Base-by-base conservation (phyloP, 2,113 vertebrate genomes). In the Dermatemys mawii region DNA sequence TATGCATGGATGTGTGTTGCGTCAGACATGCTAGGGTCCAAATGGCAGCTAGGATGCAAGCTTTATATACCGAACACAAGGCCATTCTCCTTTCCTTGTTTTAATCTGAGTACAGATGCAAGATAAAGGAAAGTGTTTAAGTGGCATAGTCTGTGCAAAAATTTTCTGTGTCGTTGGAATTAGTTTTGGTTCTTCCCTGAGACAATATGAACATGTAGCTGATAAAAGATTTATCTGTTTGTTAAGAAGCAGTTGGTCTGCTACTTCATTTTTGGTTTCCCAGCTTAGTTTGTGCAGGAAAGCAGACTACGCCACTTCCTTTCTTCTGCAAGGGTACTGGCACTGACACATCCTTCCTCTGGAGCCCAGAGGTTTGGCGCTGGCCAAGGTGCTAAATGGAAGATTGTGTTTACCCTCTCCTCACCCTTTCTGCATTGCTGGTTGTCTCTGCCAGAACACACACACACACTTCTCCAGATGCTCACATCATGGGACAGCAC, bases 401-500 rank as follows among this genome's bases (percentile, higher is more conserved):
- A 78, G 48, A 50, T 54, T 67, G n/a, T 78, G 41, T 83, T 73
- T 26, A 55, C 60, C 0, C 19, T 84, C 49, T 78, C 2, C 46
- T 73, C 13, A 38, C 21, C 38, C 50, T 38, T 50, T 27, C 5
- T 53, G 32, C 29, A 63, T 22, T 1, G 0, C 26, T 2, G 19
- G 38, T 57, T 50, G 44, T 41, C 54, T 17, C 41, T 27, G 88
- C 81, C 79, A 82, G 0, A 1, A 78, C 0, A 26, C 53, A 81
- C 49, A 29, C 0, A 29, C 0, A 0, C 17, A 1, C 0, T 41
- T 57, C 67, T 57, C 14, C 35, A 87, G 44, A 73, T 13, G 44
- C 55, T 35, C 44, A 49, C 44, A 32, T n/a, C 88, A 0, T 0
- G 0, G 1, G 55, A 1, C 3, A 1, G 5, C 0, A 3, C 12